Base-by-base conservation (phyloP, 2,113 vertebrate species). In the Bombycilla garrulus region DNA sequence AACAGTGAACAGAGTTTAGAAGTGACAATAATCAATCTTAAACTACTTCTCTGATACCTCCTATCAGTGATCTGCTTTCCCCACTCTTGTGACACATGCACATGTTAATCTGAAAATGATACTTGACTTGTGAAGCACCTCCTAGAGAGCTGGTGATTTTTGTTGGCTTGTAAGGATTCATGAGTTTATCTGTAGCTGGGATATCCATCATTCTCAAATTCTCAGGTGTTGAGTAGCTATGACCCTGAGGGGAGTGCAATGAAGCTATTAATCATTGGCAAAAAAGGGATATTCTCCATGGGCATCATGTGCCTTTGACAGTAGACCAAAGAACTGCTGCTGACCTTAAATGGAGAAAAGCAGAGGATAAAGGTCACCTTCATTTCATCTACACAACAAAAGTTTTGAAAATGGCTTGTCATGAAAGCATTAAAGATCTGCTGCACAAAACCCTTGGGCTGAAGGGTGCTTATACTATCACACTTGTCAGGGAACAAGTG, bases 281-380 rank as follows among this genome's bases (percentile, higher is more conserved):
- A 51, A 45, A 42, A 54, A 54, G 67, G 77, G 60, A 81, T 87
- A 62, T 70, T 69, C 61, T 44, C 61, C 22, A 20, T 44, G 50
- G 56, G 11, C 78, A 86, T 57, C 69, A n/a, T 74, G 16, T 79
- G 86, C 62, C 35, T 10, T 38, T 96, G 67, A 90, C 94, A 93
- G 26, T 58, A 90, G 86, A 89, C 90, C 81, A 88, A 29, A 91
- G 60, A 81, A 38, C 50, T 81, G 16, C 45, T 90, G 47, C 54
- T 93, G 93, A 85, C 80, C 87, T 94, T 87, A 36, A 76, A 26
- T 54, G 19, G 29, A 91, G 67, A 74, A 92, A 90, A 91, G 26
- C 64, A 79, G 92, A 80, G 51, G 22, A 88, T 84, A 94, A 92
- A 93, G 85, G 80, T 93, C 64, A 69, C 58, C 35, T 92, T 84